Conservation (phyloP, 2,797 vertebrate species). For the Molossus molossus region DNA sequence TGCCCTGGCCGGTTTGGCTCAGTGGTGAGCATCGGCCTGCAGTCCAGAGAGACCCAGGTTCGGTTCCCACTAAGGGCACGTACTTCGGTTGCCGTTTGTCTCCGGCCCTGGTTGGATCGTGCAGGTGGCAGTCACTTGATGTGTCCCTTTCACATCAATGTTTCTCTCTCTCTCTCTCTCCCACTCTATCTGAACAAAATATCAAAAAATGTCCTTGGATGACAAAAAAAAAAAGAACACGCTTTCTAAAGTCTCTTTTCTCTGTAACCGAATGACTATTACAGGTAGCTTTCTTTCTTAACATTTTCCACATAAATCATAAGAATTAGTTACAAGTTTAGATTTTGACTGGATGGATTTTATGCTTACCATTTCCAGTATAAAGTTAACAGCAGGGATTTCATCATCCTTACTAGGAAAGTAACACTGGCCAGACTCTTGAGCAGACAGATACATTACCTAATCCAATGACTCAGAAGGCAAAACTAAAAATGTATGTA, state of each 20-base stretch:
- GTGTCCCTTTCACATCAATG: no score
- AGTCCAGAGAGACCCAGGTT: no score
- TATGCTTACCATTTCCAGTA: conserved; percentile 73
- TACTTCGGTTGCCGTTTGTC: no score
- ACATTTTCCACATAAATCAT: conserved; percentile 70
- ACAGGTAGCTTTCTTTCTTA: conserved; percentile 52
- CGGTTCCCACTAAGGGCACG: no score
- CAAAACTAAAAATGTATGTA: conserved; percentile 68
- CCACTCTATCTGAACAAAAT: no score
- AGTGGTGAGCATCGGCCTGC: no score
- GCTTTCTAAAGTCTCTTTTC: not conserved
- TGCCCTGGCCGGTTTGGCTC: no score
- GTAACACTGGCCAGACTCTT: conserved; percentile 53
- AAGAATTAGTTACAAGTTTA: conserved; percentile 60
- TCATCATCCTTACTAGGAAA: conserved; percentile 70
- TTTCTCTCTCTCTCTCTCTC: no score
- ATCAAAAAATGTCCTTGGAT: no score
- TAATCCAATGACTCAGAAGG: conserved; percentile 68
- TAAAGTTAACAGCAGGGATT: conserved; percentile 74
- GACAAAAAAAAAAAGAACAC: not conserved
- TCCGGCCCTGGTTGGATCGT: no score
- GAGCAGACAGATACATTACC: conserved; percentile 66
- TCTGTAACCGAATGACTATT: conserved; percentile 19
- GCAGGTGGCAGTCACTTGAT: no score
- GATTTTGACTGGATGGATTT: conserved; percentile 74